Conservation (phyloP, 2,113 vertebrate genomes). For the Ctenodactylus gundi region DNA sequence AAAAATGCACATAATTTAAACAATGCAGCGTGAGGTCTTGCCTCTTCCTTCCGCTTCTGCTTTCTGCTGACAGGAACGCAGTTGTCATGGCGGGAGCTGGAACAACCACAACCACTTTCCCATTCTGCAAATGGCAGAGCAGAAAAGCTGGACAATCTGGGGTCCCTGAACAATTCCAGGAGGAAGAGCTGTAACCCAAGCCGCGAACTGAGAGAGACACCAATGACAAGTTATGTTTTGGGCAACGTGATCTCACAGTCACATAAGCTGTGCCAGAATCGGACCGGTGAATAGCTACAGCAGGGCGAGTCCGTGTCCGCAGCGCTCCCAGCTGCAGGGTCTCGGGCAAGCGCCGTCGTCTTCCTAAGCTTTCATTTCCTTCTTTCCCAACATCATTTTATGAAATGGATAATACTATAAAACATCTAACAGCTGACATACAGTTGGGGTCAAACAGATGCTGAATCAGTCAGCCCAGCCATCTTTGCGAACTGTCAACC, state of each 20-base stretch:
- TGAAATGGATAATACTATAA: background rate
- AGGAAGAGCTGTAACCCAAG: background rate
- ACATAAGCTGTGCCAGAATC: background rate
- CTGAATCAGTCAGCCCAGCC: background rate
- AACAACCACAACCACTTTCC: background rate
- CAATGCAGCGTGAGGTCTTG: background rate
- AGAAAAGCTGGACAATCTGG: background rate
- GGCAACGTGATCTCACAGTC: background rate
- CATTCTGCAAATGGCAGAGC: background rate
- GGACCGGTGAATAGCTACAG: no score
- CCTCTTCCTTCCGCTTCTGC: background rate
- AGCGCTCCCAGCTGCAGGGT: background rate
- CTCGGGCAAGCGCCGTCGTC: background rate
- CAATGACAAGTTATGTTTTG: background rate
- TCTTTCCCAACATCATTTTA: background rate
- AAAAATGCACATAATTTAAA: background rate
- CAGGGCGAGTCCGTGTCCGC: background rate
- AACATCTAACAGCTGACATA: background rate
- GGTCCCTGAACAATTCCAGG: background rate
- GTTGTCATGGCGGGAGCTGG: background rate
- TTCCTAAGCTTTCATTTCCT: background rate
- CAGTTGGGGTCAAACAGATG: background rate
- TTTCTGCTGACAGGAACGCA: background rate
- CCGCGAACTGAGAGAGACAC: background rate
- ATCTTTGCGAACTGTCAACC: background rate